A percentile compares a stretch with the other conserved stretches of the same genome.
Evolutionary conservation across 1,140 invertebrate genomes (phyloP).

Genomic region (Kradibia gibbosae): DNA sequence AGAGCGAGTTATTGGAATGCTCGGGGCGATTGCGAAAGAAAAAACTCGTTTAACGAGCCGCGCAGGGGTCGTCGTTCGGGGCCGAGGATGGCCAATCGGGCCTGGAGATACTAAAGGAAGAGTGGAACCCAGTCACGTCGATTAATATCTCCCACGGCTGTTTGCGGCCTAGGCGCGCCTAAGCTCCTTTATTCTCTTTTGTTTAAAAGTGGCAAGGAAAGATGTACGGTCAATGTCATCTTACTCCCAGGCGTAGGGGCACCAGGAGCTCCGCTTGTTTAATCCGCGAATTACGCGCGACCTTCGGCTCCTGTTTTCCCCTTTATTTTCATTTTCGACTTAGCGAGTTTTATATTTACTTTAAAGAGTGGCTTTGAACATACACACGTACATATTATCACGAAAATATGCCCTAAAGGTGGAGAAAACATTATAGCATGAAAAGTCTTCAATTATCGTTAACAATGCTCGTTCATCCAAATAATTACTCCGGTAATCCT

Average conservation of each 20-base stretch:
- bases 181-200: too few relatives aligned
- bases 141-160: slow-evolving; percentile 23
- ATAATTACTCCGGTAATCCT: too few relatives aligned
- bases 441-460: too few relatives aligned
- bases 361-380: too few relatives aligned
- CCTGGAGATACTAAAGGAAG: too few relatives aligned
- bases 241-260: background rate
- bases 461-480: too few relatives aligned
- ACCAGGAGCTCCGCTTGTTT: background rate
- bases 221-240: background rate
- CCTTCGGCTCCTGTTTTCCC: too few relatives aligned
- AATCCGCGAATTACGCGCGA: background rate
- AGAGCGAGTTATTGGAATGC: slow-evolving; percentile 6
- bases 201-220: background rate
- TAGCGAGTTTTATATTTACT: too few relatives aligned
- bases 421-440: too few relatives aligned
- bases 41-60: background rate
- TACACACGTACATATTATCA: too few relatives aligned
- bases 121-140: too few relatives aligned
- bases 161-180: background rate
- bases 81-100: slow-evolving; percentile 1
- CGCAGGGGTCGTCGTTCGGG: background rate
- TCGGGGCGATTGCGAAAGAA: background rate
- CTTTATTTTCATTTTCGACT: background rate
- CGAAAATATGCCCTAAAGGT: too few relatives aligned